Conservation (phyloP, 2,888 invertebrate species). For the Ryuthela nishihirai region DNA sequence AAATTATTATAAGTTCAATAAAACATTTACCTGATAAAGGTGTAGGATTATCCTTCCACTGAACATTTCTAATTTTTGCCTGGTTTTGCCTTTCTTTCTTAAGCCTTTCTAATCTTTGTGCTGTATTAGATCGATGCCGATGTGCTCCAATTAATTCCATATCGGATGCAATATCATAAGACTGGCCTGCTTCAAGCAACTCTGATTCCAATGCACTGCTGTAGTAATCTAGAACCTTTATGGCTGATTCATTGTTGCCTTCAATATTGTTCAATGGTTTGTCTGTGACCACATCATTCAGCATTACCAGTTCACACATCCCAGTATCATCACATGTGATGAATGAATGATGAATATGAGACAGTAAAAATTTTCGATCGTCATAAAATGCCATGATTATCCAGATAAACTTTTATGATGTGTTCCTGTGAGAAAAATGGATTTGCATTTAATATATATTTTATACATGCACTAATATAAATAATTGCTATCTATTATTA, state of each 20-base stretch:
- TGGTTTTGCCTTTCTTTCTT: constrained; percentile 70
- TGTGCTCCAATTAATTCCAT: constrained; percentile 55
- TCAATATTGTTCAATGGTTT: background rate
- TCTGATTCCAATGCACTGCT: constrained; percentile 48
- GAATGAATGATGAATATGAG: constrained; percentile 90
- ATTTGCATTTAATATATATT: no score
- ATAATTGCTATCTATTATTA: no score
- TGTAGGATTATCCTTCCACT: constrained; percentile 41
- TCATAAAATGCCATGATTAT: constrained; percentile 96
- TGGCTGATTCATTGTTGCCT: constrained; percentile 52
- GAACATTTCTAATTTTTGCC: constrained; percentile 49
- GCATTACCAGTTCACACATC: constrained; percentile 88
- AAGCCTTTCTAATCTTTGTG: constrained; percentile 81
- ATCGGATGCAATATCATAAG: constrained; percentile 72
- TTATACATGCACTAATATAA: no score
- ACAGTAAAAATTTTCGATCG: constrained; percentile 85
- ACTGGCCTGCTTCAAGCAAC: constrained; percentile 58
- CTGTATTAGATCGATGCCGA: constrained; percentile 78
- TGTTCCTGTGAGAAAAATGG: no score
- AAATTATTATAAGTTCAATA: background rate
- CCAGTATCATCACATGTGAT: constrained; percentile 90
- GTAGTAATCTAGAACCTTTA: constrained; percentile 26
- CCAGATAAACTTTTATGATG: no score
- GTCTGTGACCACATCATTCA: constrained; percentile 60
- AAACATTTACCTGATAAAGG: background rate